Conservation (phyloP, 2,113 vertebrate genomes). For the Lepidothrix coronata region DNA sequence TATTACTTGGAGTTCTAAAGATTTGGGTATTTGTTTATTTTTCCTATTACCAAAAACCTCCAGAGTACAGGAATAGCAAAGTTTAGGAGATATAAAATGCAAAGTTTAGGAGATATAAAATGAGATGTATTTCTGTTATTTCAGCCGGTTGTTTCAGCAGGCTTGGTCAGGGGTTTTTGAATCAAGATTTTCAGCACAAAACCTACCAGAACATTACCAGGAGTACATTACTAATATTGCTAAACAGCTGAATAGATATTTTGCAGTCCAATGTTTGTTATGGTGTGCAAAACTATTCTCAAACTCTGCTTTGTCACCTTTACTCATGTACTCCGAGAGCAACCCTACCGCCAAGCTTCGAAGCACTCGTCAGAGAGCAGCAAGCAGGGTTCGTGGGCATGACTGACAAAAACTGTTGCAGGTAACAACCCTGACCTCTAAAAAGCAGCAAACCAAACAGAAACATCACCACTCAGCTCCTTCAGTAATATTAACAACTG, state of each 20-base stretch:
- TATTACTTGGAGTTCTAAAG: neutral
- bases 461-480: neutral
- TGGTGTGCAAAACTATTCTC: fast-evolving
- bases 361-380: neutral
- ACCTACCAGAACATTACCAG: neutral
- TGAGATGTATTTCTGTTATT: neutral
- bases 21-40: neutral
- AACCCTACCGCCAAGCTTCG: fast-evolving
- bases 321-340: neutral
- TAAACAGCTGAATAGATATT: neutral
- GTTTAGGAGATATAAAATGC: neutral
- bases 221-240: neutral
- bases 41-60: neutral
- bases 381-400: neutral
- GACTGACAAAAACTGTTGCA: neutral
- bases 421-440: neutral
- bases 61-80: neutral
- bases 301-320: neutral
- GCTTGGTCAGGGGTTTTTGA: neutral
- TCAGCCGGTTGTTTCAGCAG: neutral
- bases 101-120: neutral
- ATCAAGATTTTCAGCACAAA: neutral
- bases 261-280: neutral
- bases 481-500: neutral
- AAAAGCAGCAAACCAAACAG: neutral